Percentiles rank a stretch among this genome's conserved stretches.
phyloP scores from a whole-genome alignment of 2,888 invertebrate species.

The Lasioglossum marginatum region DNA sequence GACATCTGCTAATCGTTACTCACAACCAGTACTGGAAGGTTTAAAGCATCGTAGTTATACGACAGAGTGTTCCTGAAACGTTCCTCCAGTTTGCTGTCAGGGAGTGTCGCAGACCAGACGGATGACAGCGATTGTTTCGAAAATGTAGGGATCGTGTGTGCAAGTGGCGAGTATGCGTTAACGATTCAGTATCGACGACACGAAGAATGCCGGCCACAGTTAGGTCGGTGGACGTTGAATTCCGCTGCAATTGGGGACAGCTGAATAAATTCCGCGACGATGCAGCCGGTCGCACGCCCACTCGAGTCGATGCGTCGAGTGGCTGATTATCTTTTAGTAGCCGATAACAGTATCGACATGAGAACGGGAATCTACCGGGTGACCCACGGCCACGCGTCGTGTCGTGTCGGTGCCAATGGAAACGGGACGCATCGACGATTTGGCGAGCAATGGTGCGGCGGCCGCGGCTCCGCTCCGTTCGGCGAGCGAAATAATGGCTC shows the following conservation, averaged over 20 bases:
- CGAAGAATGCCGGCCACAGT: not conserved
- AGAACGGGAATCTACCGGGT: conserved; percentile 63
- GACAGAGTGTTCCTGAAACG: no score
- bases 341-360: conserved; percentile 69
- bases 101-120: not conserved
- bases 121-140: not conserved
- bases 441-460: not conserved
- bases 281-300: conserved; percentile 63
- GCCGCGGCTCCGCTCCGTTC: not conserved
- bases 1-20: no score
- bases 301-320: conserved; percentile 49
- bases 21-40: no score
- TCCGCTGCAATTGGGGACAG: conserved; percentile 43
- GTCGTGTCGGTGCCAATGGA: not conserved
- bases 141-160: not conserved
- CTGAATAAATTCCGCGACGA: conserved; percentile 61
- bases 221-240: not conserved
- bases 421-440: not conserved
- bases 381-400: conserved; percentile 46
- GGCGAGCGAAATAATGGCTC: conserved; percentile 53
- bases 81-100: not conserved
- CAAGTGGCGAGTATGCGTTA: not conserved
- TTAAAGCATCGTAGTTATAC: no score
- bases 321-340: conserved; percentile 64
- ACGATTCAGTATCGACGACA: not conserved